A percentile compares a stretch with the other conserved stretches of the same genome.
Conservation (phyloP, 2,113 vertebrate genomes). For the Herpailurus yagouaroundi region DNA sequence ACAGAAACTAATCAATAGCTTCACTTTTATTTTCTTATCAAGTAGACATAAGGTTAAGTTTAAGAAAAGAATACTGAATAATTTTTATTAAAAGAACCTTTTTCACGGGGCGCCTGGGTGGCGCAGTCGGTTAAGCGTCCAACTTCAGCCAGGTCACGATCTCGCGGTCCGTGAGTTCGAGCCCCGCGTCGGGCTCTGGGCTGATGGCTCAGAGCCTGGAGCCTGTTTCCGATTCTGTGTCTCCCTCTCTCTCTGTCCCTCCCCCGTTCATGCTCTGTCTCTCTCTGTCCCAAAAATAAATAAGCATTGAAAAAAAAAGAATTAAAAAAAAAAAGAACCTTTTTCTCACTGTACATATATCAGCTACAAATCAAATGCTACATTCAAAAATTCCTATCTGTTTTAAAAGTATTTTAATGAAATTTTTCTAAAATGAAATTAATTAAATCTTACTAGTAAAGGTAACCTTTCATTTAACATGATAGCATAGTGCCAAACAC, state of each 20-base stretch:
- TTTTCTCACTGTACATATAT: not conserved
- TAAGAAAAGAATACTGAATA: not conserved
- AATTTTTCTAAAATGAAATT: not conserved
- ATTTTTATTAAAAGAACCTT: constrained; percentile 14
- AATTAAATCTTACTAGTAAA: not conserved
- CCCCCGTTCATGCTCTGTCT: no score
- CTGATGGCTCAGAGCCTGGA: no score
- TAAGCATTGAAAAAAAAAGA: no score
- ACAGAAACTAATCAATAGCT: constrained; percentile 19
- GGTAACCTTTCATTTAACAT: not conserved
- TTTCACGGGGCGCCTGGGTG: no score
- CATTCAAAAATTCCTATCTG: not conserved
- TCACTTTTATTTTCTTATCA: not conserved
- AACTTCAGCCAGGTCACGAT: no score
- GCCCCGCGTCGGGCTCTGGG: no score
- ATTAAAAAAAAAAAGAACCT: constrained; percentile 7
- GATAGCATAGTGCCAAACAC: not conserved
- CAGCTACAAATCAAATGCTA: not conserved
- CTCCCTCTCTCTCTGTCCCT: no score
- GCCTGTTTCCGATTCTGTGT: no score
- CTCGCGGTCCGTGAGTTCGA: no score
- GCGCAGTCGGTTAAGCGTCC: no score
- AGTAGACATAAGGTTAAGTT: not conserved
- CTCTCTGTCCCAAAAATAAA: no score
- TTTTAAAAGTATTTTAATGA: not conserved